These are phyloP conservation scores for Cataglyphis rosenhaueri DNA, from an alignment of 2,888 invertebrate species.

Conservation along the genomic window DNA sequence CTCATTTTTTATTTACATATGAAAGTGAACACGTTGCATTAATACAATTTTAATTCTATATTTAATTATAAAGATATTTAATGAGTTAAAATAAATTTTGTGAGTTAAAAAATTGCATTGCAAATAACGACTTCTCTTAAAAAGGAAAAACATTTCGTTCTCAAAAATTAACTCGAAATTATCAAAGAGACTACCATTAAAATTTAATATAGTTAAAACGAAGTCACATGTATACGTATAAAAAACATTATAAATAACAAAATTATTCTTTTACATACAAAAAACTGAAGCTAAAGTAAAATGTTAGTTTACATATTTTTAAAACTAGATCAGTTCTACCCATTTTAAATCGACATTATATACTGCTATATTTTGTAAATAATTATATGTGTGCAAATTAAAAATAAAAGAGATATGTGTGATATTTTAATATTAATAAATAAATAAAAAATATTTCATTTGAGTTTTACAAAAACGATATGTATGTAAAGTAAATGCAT, in stretches of 20 bases:
- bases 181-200: slow-evolving; percentile 6
- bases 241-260: background rate
- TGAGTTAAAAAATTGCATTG: background rate
- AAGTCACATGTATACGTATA: background rate
- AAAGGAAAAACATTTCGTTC: background rate
- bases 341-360: background rate
- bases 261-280: background rate
- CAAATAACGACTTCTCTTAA: background rate
- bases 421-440: background rate
- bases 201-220: background rate
- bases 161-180: background rate
- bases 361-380: background rate
- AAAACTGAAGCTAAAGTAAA: background rate
- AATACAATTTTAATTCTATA: background rate
- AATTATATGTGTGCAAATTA: background rate
- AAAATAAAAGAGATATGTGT: background rate
- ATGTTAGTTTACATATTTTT: background rate
- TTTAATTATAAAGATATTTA: background rate
- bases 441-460: background rate
- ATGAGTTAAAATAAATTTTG: background rate
- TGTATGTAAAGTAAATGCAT: background rate
- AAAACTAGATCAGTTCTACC: background rate
- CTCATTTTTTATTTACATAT: background rate
- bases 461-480: background rate
- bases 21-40: background rate